Conservation (phyloP, 2,113 vertebrate genomes). For the Macaca nemestrina region DNA sequence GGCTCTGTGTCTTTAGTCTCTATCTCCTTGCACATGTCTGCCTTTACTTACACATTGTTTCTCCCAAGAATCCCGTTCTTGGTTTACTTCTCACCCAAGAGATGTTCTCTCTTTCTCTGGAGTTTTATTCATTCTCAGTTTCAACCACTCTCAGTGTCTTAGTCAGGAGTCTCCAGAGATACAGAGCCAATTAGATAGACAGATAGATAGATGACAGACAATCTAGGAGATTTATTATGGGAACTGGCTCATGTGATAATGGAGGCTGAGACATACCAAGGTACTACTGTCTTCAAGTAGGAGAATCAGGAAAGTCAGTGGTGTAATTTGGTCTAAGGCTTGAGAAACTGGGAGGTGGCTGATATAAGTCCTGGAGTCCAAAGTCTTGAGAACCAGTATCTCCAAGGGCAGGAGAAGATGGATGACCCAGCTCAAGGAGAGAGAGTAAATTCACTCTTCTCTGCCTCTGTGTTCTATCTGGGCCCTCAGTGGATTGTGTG, state of each 20-base stretch:
- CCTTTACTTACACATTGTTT: neutral
- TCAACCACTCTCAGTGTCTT: neutral
- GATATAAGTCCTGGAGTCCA: neutral
- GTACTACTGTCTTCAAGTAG: neutral
- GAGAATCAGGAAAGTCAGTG: neutral
- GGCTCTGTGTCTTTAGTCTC: accelerated
- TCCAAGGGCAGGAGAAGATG: neutral
- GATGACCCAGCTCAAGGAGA: neutral
- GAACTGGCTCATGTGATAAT: no score
- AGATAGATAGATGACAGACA: neutral
- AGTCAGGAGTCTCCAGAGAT: neutral
- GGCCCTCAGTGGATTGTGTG: neutral
- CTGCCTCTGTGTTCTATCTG: neutral
- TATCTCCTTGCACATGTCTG: neutral
- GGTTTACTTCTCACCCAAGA: neutral
- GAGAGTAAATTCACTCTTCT: neutral
- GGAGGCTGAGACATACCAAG: neutral
- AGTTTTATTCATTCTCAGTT: neutral
- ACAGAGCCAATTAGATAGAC: neutral
- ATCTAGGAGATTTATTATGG: neutral
- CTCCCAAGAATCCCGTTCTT: neutral
- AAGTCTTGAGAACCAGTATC: neutral
- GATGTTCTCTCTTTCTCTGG: neutral
- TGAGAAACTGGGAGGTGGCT: neutral
- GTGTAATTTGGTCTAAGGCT: neutral